Percentiles rank a stretch among this genome's conserved stretches.
These are phyloP conservation scores for Rhyacophila brunnea DNA, from an alignment of 1,140 invertebrate species.

Conservation along the genomic window DNA sequence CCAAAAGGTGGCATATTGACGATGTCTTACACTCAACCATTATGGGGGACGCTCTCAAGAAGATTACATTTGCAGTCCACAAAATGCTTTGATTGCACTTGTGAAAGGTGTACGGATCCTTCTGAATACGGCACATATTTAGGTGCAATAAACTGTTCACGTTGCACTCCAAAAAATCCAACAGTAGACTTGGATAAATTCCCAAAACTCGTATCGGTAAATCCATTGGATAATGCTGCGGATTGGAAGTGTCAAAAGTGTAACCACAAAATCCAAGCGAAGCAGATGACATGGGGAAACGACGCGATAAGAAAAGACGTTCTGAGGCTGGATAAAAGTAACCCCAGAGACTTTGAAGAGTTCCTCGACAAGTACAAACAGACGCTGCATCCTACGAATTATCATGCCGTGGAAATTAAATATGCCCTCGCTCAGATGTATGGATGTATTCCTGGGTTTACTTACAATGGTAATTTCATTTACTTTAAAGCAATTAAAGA, in stretches of 20 bases:
- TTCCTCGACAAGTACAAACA: constrained; percentile 61
- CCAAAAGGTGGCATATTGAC: constrained; percentile 63
- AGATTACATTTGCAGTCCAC: constrained; percentile 57
- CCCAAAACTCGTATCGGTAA: constrained; percentile 55
- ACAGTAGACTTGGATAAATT: constrained; percentile 37
- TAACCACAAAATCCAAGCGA: constrained; percentile 51
- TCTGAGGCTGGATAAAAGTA: constrained; percentile 54
- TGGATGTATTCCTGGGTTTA: constrained; percentile 57
- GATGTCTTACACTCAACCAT: constrained; percentile 65
- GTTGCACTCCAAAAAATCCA: constrained; percentile 55
- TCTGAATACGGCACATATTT: constrained; percentile 63
- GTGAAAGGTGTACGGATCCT: constrained; percentile 61
- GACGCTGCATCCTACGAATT: constrained; percentile 63
- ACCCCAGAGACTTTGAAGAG: constrained; percentile 57
- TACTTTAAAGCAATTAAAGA: too few relatives aligned
- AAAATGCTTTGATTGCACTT: constrained; percentile 67
- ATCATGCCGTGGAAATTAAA: constrained; percentile 65
- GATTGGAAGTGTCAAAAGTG: constrained; percentile 66
- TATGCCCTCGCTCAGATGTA: constrained; percentile 65
- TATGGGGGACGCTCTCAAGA: constrained; percentile 64
- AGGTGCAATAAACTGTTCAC: constrained; percentile 61
- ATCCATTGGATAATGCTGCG: constrained; percentile 59
- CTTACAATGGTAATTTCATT: constrained; percentile 52
- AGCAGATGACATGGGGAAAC: constrained; percentile 60
- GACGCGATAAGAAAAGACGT: constrained; percentile 62